phyloP scores from a whole-genome alignment of 2,797 vertebrate species.

The Acanthiza pusilla region DNA sequence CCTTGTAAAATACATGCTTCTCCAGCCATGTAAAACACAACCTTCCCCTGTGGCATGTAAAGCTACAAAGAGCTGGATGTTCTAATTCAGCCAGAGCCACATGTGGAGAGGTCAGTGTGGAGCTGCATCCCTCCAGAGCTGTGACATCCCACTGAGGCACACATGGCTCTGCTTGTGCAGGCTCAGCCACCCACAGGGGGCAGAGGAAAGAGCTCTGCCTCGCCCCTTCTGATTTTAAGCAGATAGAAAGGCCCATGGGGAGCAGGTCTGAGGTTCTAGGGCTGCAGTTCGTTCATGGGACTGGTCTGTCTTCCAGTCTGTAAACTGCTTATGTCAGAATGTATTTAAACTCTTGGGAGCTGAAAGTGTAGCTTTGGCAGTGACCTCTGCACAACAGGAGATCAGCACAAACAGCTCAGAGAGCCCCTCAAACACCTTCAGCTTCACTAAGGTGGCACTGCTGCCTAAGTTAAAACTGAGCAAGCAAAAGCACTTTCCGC shows the following conservation, averaged over 20 bases:
- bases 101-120: accelerated
- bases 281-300: neutral
- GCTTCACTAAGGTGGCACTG: neutral
- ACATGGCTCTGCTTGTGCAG: neutral
- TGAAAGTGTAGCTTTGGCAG: slow-evolving; percentile 1
- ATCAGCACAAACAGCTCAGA: neutral
- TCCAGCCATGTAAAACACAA: neutral
- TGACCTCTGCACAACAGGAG: neutral
- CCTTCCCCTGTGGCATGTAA: neutral
- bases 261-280: neutral
- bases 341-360: neutral
- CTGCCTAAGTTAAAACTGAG: slow-evolving; percentile 31
- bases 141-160: neutral
- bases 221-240: neutral
- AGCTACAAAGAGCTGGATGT: neutral
- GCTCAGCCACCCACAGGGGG: neutral
- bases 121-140: neutral
- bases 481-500: neutral
- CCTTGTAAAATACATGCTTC: neutral
- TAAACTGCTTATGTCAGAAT: neutral
- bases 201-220: neutral
- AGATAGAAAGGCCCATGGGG: neutral
- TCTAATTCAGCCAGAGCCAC: neutral
- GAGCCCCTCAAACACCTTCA: neutral
- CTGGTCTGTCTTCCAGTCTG: neutral